phyloP scores from a whole-genome alignment of 2,888 invertebrate species.

The Temnothorax unifasciatus region DNA sequence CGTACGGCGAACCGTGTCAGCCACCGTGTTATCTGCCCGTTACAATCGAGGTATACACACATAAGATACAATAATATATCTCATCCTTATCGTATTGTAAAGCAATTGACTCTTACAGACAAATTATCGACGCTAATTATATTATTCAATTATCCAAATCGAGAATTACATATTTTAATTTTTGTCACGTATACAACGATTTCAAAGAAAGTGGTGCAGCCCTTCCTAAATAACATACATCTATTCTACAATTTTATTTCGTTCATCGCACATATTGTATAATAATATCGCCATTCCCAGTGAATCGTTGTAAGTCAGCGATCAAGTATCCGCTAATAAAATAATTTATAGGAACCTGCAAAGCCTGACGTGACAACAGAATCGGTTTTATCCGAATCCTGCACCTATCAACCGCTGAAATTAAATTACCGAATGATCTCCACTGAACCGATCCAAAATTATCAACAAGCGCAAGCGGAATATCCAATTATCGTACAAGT shows the following conservation, averaged over 20 bases:
- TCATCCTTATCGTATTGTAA: neutral
- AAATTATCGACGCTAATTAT: neutral
- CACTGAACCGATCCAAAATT: neutral
- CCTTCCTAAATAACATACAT: too few species aligned
- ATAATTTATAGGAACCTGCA: slow-evolving; percentile 58
- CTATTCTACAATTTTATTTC: too few species aligned
- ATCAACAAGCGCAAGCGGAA: slow-evolving; percentile 33
- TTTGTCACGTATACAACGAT: too few species aligned
- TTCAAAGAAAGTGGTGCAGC: too few species aligned
- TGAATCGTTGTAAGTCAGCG: neutral
- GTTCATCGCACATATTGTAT: too few species aligned
- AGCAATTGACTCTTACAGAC: neutral
- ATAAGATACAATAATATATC: neutral
- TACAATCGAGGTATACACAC: slow-evolving; percentile 67
- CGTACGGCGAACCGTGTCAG: slow-evolving; percentile 72
- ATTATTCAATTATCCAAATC: neutral
- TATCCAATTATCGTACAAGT: slow-evolving; percentile 58
- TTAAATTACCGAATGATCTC: slow-evolving; percentile 46
- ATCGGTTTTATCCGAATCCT: neutral
- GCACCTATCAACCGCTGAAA: slow-evolving; percentile 14
- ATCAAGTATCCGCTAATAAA: neutral
- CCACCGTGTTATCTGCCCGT: slow-evolving; percentile 61
- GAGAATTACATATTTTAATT: neutral
- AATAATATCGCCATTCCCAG: neutral
- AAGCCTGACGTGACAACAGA: neutral